Evolutionary conservation across 1,140 invertebrate genomes (phyloP), one percentile per base, ranked within the genome.

Genomic region (Hyles euphorbiae): DNA sequence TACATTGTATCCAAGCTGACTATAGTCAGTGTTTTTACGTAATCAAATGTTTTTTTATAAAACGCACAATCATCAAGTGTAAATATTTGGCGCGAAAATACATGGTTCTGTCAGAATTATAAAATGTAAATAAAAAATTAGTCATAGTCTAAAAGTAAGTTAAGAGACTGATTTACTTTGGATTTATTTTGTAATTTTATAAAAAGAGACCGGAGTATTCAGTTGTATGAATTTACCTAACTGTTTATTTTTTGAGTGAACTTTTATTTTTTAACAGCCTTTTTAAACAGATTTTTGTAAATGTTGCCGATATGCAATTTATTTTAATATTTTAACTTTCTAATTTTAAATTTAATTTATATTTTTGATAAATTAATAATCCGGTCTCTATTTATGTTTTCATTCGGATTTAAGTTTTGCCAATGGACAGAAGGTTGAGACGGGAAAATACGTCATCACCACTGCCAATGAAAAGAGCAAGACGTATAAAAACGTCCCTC

Each of bases 141-240:
- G 74, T 75, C 61, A 60, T 83, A 81, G 68, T 70, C 49, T 81
- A 75, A 78, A 75, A 67, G 56, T 86, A 84, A 82, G 76, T 81
- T 85, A 81, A 86, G 69, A 78, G 84, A 87, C 84, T 87, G 84
- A 87, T 84, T 85, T 81, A 72, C 76, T 82, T 81, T 79, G 65
- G 56, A 78, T 77, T 74, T 76, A 72, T 40, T 40, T 40, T 40
- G 4, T 40, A 40, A 40, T 8, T 40, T 40, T 40, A 40, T 40
- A 40, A 40, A 40, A 5, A 40, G 36, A 40, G 36, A 40, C 36
- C 36, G 36, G 36, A 40, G 36, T 5, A 40, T 22, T 22, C 22
- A 22, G 22, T 22, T 22, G 22, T 22, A 22, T 22, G 22, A 22
- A 22, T 22, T 49, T 56, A 53, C 46, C 53, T 47, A 58, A 53